phyloP scores from a whole-genome alignment of 2,888 invertebrate genomes.

The Masnerella sp. region DNA sequence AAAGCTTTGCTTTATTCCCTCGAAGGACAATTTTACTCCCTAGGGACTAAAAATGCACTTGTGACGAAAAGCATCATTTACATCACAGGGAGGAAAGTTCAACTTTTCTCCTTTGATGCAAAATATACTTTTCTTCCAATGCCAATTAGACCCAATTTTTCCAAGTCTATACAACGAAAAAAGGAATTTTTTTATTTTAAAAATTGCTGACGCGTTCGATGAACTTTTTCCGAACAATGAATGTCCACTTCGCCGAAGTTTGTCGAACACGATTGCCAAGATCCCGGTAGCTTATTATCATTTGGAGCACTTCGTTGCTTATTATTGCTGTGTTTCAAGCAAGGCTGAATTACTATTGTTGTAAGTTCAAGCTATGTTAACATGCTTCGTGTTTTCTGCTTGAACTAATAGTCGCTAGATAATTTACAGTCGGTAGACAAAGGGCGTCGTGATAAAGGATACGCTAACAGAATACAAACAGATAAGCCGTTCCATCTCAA shows the following conservation, averaged over 20 bases:
- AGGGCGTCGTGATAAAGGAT: conserved; percentile 54
- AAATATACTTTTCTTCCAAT: too few species aligned
- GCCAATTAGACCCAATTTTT: too few species aligned
- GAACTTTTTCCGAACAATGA: conserved; percentile 3
- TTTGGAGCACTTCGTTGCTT: conserved; percentile 26
- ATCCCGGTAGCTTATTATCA: conserved; percentile 37
- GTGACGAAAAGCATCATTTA: too few species aligned
- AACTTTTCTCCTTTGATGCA: too few species aligned
- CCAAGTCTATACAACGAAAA: too few species aligned
- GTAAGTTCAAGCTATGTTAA: conserved; percentile 54
- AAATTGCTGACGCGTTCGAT: conserved; percentile 2
- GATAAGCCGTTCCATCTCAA: conserved; percentile 54
- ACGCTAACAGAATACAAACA: conserved; percentile 59
- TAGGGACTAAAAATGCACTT: too few species aligned
- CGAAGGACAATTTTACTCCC: too few species aligned
- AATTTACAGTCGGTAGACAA: conserved; percentile 55
- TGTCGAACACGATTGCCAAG: conserved; percentile 27
- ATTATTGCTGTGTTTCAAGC: conserved; percentile 37
- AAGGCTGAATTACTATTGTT: conserved; percentile 48
- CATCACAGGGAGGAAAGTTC: too few species aligned
- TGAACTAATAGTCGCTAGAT: conserved; percentile 55
- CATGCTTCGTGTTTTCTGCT: conserved; percentile 55
- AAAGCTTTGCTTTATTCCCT: too few species aligned
- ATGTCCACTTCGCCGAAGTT: conserved; percentile 8
- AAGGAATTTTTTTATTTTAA: too few species aligned